Conservation (phyloP, 2,113 vertebrate genomes). For the Typhlomys cinereus region DNA sequence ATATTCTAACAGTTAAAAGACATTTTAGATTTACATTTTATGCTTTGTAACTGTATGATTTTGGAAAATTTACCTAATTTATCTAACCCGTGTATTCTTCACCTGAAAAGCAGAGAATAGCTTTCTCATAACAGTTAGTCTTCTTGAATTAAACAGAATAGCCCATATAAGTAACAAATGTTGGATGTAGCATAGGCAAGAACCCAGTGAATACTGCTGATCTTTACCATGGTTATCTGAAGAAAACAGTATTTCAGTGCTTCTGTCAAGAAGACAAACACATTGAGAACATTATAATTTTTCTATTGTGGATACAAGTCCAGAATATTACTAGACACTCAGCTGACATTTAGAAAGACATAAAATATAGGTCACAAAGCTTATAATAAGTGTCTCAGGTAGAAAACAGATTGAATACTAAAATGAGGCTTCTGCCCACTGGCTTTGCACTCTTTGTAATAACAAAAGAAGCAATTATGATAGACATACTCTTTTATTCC, state of each 20-base stretch:
- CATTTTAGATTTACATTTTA: neutral
- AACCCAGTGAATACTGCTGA: neutral
- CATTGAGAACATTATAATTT: neutral
- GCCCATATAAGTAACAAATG: neutral
- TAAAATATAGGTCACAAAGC: neutral
- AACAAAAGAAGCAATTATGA: neutral
- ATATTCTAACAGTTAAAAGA: neutral
- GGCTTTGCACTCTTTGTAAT: neutral
- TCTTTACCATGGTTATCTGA: neutral
- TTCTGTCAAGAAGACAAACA: neutral
- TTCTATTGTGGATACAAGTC: neutral
- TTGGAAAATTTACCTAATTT: neutral
- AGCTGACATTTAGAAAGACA: slow-evolving; percentile 41
- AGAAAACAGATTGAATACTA: slow-evolving; percentile 11
- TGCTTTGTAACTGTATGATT: neutral
- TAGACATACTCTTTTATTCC: neutral
- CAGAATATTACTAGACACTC: neutral
- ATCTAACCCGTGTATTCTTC: neutral
- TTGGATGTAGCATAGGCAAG: neutral
- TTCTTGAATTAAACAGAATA: neutral
- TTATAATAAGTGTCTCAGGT: neutral
- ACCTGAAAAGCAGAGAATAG: neutral
- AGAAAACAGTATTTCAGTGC: neutral
- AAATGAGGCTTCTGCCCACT: neutral
- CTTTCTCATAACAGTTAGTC: neutral